Conservation (phyloP, 2,797 vertebrate genomes). For the Gobio occitaniae region DNA sequence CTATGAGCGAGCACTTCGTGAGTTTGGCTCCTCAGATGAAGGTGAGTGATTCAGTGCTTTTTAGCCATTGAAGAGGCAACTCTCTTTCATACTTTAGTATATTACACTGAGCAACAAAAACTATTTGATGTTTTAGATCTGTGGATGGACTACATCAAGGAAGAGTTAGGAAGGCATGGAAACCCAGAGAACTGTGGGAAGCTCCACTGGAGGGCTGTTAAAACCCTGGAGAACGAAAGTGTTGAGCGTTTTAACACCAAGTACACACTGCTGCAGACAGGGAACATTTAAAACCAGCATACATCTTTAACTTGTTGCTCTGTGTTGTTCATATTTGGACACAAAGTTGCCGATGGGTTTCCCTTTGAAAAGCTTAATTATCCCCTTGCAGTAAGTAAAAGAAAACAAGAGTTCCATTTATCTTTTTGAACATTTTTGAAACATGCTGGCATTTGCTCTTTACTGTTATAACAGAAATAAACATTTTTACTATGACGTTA, state of each 20-base stretch:
- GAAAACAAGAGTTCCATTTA: neutral
- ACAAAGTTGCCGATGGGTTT: neutral
- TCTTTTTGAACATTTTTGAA: constrained; percentile 48
- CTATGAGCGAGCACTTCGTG: constrained; percentile 92
- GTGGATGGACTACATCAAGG: constrained; percentile 92
- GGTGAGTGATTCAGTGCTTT: constrained; percentile 75
- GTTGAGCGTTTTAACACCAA: constrained; percentile 88
- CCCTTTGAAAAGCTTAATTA: neutral
- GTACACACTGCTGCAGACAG: constrained; percentile 88
- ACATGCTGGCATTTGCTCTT: neutral
- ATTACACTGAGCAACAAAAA: neutral
- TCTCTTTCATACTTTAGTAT: neutral
- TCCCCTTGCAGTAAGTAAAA: neutral
- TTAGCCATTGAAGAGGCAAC: neutral
- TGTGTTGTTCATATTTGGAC: constrained; percentile 9
- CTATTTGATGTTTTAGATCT: constrained; percentile 77
- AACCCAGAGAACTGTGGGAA: constrained; percentile 88
- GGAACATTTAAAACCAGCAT: constrained; percentile 75
- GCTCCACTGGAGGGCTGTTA: constrained; percentile 96
- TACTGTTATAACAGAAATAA: constrained; percentile 25
- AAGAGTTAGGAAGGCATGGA: constrained; percentile 84
- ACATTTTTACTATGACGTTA: constrained; percentile 25
- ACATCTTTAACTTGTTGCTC: neutral
- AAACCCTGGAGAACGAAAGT: constrained; percentile 84
- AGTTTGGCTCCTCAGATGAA: constrained; percentile 87